Evolutionary conservation across 2,888 invertebrate species (phyloP), one percentile per base, ranked within the genome.

Genomic region (Macrosiphum euphorbiae): DNA sequence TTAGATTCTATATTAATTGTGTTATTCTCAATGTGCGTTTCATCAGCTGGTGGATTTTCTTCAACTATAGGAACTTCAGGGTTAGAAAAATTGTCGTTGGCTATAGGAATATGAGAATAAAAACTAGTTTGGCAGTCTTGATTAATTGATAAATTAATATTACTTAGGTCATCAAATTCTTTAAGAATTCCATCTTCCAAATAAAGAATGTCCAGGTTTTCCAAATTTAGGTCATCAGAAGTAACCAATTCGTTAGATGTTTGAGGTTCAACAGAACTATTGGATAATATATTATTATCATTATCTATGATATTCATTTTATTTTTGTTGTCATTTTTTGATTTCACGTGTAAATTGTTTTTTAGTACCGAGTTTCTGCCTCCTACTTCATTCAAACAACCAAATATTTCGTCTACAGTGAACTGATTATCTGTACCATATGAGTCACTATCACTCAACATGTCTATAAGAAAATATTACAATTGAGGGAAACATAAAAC

Each of bases 161-260:
- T 88, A 88, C 52, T 88, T 24, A 88, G 52, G 35, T 88, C 35
- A 55, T 35, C 0, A n/a, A 88, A 88, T 55, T 88, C 88, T 88
- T 88, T 55, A 35, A 88, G 50, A 55, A 88, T 35, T 35, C 52
- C 88, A 88, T 88, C 35, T 88, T 88, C 88, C 52, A 55, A 88
- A 52, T 35, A 88, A 88, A 88, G 35, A 88, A 88, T 52, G 20
- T 88, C 88, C 8, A 88, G n/a, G 52, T 88, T 88, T 88, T 88
- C 55, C 52, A 88, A n/a, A 88, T 55, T 88, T 88, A 35, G 8
- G n/a, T 88, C 88, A 88, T 88, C 86, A 86, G 86, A 86, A 86
- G 50, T 50, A 86, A 86, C 50, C 86, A 86, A 50, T 50, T 50
- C 4, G 86, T 86, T 86, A 86, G 86, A 86, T 86, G 86, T 16